A percentile compares a stretch with the other conserved stretches of the same genome.
Conservation (phyloP, 2,113 vertebrate species). For the Ageneiosus marmoratus region DNA sequence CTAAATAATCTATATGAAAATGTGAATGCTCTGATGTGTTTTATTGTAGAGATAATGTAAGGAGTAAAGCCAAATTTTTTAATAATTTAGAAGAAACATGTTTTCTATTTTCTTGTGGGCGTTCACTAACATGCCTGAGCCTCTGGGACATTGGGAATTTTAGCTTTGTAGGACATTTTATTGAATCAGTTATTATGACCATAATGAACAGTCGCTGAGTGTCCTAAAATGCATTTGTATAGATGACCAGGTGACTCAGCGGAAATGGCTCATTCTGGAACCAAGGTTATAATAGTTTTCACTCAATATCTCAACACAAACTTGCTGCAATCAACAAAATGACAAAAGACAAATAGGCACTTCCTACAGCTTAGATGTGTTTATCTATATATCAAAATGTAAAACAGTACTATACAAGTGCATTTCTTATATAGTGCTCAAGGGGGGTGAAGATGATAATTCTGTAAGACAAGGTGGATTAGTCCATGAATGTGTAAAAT, state of each 20-base stretch:
- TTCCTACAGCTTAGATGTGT: background rate
- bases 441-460: background rate
- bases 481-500: background rate
- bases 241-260: background rate
- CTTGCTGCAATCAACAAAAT: too few species aligned
- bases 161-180: too few species aligned
- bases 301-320: background rate
- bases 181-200: too few species aligned
- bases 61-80: too few species aligned
- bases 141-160: too few species aligned
- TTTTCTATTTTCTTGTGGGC: too few species aligned
- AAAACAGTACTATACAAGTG: background rate
- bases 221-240: background rate
- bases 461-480: background rate
- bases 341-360: background rate
- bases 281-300: too few species aligned
- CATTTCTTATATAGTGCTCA: conserved; percentile 4
- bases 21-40: too few species aligned
- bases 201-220: background rate
- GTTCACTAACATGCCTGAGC: too few species aligned
- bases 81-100: too few species aligned
- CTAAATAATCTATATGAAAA: too few species aligned
- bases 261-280: background rate
- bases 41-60: too few species aligned
- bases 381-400: background rate